Percentiles rank a stretch among this genome's conserved stretches.
Conservation (phyloP, 2,888 invertebrate genomes). For the Fabriciana adippe region DNA sequence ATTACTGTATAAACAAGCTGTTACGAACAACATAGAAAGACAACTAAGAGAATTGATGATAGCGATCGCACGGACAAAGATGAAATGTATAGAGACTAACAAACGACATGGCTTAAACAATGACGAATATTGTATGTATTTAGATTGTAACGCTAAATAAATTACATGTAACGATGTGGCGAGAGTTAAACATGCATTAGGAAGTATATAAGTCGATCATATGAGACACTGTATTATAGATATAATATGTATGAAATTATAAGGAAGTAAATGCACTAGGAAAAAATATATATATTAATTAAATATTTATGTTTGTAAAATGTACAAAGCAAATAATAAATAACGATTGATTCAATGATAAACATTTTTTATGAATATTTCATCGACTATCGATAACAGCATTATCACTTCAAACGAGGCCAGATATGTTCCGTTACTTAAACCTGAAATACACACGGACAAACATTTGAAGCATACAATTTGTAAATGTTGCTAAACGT, state of each 20-base stretch:
- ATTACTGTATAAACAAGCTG: slow-evolving; percentile 20
- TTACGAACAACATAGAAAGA: slow-evolving; percentile 42
- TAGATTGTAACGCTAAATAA: slow-evolving; percentile 26
- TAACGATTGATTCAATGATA: not conserved
- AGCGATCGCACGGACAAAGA: slow-evolving; percentile 42
- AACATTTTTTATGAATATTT: slow-evolving; percentile 8
- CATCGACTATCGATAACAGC: slow-evolving; percentile 57
- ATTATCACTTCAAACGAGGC: slow-evolving; percentile 71
- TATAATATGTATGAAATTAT: not conserved
- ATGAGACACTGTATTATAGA: not conserved
- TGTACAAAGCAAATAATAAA: not conserved
- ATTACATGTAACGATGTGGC: slow-evolving; percentile 1
- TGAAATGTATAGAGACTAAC: slow-evolving; percentile 47
- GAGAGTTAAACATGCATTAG: slow-evolving; percentile 8
- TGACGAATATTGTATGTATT: slow-evolving; percentile 24
- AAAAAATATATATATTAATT: not conserved
- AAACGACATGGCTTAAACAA: slow-evolving; percentile 42
- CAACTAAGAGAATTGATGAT: slow-evolving; percentile 50
- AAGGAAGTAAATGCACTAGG: not conserved
- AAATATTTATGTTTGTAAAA: not conserved
- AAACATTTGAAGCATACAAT: slow-evolving; percentile 40
- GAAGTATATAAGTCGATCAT: slow-evolving; percentile 2
- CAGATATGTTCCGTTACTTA: slow-evolving; percentile 63
- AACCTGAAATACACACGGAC: slow-evolving; percentile 51
- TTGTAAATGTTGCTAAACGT: slow-evolving; percentile 28